A percentile compares a stretch with the other conserved stretches of the same genome.
Conservation (phyloP, 2,113 vertebrate genomes). For the Centrocercus urophasianus region DNA sequence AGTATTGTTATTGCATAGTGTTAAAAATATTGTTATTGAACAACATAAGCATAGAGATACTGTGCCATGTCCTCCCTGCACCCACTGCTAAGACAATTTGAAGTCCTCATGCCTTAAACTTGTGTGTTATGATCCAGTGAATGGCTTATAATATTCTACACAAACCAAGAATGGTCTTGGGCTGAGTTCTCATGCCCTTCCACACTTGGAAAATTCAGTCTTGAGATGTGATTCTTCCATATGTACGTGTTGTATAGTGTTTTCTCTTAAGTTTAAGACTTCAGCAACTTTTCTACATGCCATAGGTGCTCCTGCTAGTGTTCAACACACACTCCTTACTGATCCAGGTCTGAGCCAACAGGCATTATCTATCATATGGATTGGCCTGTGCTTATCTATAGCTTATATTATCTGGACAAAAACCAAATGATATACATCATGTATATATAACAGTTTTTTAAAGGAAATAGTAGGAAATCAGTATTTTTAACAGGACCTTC, state of each 20-base stretch:
- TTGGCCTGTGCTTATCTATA: background rate
- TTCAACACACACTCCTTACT: background rate
- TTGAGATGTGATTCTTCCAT: background rate
- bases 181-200: accelerated
- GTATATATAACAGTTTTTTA: background rate
- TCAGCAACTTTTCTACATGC: background rate
- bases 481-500: background rate
- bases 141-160: background rate
- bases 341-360: background rate
- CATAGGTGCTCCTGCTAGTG: background rate
- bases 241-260: background rate
- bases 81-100: background rate
- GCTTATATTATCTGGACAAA: background rate
- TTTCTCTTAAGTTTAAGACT: background rate
- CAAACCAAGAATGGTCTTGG: background rate
- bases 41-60: background rate
- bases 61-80: background rate
- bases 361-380: background rate
- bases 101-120: background rate
- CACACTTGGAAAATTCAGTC: background rate
- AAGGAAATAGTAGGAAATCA: background rate
- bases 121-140: background rate
- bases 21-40: background rate
- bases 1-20: background rate
- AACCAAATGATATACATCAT: accelerated